phyloP scores from a whole-genome alignment of 2,113 vertebrate genomes.

The Phyllostomus hastatus region DNA sequence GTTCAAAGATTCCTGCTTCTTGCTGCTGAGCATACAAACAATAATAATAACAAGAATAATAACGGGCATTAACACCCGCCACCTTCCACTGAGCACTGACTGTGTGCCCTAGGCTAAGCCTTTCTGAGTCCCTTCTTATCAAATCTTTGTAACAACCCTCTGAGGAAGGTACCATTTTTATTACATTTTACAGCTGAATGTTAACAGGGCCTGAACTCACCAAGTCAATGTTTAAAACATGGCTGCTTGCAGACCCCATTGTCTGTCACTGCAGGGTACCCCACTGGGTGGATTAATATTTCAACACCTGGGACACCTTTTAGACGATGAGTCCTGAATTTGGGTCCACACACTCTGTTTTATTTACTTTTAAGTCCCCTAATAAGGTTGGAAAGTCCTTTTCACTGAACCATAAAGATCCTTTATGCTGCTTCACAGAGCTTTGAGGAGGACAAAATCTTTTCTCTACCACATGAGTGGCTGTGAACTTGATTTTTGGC shows the following conservation, averaged over 20 bases:
- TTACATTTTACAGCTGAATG: background rate
- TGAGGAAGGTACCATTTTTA: conserved; percentile 22
- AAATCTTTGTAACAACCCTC: conserved; percentile 40
- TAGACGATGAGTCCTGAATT: background rate
- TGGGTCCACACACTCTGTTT: background rate
- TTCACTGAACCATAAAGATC: conserved; percentile 30
- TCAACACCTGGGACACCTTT: background rate
- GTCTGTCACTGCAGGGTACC: background rate
- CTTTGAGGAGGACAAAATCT: background rate
- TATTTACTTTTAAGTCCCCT: conserved; percentile 8
- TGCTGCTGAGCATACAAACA: background rate
- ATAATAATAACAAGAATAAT: conserved; percentile 33
- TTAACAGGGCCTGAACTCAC: background rate
- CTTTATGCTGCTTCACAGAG: background rate
- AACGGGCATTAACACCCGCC: background rate
- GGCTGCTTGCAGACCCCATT: background rate
- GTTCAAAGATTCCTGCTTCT: conserved; percentile 1
- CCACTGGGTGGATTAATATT: background rate
- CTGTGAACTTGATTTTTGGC: conserved; percentile 1
- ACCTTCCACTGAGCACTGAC: background rate
- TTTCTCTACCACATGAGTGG: background rate
- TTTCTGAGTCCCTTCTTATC: conserved; percentile 49
- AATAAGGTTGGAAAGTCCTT: conserved; percentile 15
- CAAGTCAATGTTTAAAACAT: background rate
- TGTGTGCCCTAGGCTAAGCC: background rate